Conservation (phyloP, 2,888 invertebrate genomes). For the Dioctria rufipes region DNA sequence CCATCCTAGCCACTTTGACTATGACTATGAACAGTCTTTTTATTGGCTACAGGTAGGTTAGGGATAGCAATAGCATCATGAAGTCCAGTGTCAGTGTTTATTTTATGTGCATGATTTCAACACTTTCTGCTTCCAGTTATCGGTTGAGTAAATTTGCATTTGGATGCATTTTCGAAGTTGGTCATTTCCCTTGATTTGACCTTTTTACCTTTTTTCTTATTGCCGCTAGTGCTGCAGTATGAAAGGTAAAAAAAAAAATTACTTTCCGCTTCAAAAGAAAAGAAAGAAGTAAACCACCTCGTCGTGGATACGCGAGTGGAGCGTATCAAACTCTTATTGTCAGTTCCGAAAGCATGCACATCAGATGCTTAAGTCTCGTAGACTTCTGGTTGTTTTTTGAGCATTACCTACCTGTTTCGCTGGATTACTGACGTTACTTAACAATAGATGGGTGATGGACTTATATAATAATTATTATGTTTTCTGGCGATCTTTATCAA, state of each 20-base stretch:
- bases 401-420: conserved; percentile 4
- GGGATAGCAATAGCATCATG: not conserved
- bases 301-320: not conserved
- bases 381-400: conserved; percentile 43
- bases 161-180: not conserved
- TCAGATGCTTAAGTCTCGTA: not conserved
- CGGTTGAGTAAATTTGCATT: not conserved
- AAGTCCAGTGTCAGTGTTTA: conserved; percentile 22
- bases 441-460: not conserved
- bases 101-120: not conserved
- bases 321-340: conserved; percentile 27
- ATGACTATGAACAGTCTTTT: not conserved
- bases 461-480: conserved; percentile 6
- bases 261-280: not conserved
- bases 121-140: not conserved
- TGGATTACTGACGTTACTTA: conserved; percentile 23
- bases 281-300: not conserved
- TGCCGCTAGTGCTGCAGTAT: not conserved
- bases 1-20: not conserved
- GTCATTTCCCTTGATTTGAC: conserved; percentile 6
- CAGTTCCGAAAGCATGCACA: conserved; percentile 36
- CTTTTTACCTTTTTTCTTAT: conserved; percentile 19
- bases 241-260: conserved; percentile 6
- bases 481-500: too few relatives aligned
- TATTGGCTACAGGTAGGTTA: not conserved